A percentile compares a stretch with the other conserved stretches of the same genome.
Evolutionary conservation across 2,888 invertebrate genomes (phyloP).

Genomic region (Vesta saturnalis): DNA sequence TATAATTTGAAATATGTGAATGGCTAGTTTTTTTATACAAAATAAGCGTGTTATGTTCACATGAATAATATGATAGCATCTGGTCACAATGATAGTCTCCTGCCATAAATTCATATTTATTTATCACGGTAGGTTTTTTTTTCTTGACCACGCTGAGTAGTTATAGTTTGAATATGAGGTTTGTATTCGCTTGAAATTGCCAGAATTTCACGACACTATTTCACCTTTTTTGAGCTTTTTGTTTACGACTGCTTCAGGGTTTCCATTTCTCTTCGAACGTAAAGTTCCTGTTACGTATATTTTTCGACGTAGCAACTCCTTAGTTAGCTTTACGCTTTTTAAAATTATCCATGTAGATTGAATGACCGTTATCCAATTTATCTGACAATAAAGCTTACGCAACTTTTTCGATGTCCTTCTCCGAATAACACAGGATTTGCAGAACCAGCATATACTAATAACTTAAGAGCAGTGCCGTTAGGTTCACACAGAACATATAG

Average conservation of each 20-base stretch:
- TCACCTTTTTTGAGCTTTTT: too few relatives aligned
- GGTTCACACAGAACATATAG: slow-evolving; percentile 45
- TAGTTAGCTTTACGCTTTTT: slow-evolving; percentile 7
- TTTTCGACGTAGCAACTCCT: not conserved
- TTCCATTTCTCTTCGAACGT: slow-evolving; percentile 17
- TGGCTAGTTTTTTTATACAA: too few relatives aligned
- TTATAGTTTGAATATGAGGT: not conserved
- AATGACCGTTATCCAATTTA: too few relatives aligned
- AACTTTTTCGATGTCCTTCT: slow-evolving; percentile 45
- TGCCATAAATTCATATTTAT: slow-evolving; percentile 17
- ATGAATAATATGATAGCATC: too few relatives aligned
- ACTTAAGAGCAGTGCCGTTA: slow-evolving; percentile 41
- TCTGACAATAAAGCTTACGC: slow-evolving; percentile 30
- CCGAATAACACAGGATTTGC: too few relatives aligned
- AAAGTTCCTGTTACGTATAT: slow-evolving; percentile 12
- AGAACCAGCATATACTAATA: too few relatives aligned
- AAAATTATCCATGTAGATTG: too few relatives aligned
- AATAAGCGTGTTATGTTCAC: too few relatives aligned
- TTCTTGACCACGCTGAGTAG: not conserved
- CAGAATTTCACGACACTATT: slow-evolving; percentile 14
- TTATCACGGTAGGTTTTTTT: slow-evolving; percentile 3
- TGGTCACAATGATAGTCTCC: too few relatives aligned
- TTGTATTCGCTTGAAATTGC: slow-evolving; percentile 7
- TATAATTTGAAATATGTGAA: too few relatives aligned
- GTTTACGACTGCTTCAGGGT: too few relatives aligned